These are phyloP conservation scores for Sipunculus nudus DNA, from an alignment of 2,888 invertebrate species.

Conservation along the genomic window DNA sequence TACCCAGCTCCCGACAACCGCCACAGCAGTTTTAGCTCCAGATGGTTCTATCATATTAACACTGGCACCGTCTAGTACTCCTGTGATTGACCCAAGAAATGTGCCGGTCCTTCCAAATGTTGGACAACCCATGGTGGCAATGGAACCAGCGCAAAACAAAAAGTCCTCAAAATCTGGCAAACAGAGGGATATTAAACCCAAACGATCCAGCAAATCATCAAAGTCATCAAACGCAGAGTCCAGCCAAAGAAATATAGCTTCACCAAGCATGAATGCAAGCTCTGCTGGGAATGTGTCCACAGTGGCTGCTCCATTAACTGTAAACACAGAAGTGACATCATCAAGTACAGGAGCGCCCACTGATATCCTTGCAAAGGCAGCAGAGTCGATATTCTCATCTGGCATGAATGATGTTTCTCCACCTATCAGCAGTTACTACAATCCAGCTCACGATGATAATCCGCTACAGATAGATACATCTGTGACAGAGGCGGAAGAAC, in stretches of 20 bases:
- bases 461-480: constrained; percentile 58
- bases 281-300: too few species aligned
- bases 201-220: too few species aligned
- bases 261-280: too few species aligned
- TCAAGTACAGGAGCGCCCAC: constrained; percentile 22
- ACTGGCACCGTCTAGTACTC: constrained; percentile 51
- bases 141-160: too few species aligned
- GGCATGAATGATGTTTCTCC: constrained; percentile 23
- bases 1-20: constrained; percentile 21
- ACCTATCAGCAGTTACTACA: constrained; percentile 50
- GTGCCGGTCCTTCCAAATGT: constrained; percentile 39
- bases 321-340: too few species aligned
- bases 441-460: constrained; percentile 57
- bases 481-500: constrained; percentile 49
- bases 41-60: constrained; percentile 56
- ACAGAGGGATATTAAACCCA: too few species aligned
- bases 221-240: too few species aligned
- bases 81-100: constrained; percentile 49
- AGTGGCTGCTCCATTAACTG: too few species aligned
- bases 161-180: too few species aligned
- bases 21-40: constrained; percentile 37
- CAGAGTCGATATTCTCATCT: constrained; percentile 63
- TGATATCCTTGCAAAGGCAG: constrained; percentile 66
- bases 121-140: too few species aligned
- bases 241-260: too few species aligned